These are phyloP conservation scores for Apolygus lucorum DNA, from an alignment of 1,140 invertebrate genomes.

Conservation along the genomic window DNA sequence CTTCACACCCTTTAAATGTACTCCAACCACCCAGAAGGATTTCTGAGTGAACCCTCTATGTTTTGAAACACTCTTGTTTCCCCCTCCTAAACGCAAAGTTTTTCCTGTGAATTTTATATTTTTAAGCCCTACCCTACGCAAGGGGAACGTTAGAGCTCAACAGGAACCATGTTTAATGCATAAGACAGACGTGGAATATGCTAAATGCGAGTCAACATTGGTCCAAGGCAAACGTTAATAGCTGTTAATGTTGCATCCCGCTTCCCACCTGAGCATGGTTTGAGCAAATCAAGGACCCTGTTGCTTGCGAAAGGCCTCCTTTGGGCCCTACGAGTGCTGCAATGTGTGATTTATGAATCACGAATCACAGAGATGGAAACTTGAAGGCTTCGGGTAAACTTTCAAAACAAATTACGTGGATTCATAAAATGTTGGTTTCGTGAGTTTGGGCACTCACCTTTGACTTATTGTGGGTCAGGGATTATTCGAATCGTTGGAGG, in stretches of 20 bases:
- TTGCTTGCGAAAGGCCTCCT: too few species aligned
- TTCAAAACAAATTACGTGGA: too few species aligned
- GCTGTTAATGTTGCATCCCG: background rate
- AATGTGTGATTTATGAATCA: too few species aligned
- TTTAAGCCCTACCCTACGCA: background rate
- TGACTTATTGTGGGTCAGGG: too few species aligned
- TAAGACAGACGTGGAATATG: background rate
- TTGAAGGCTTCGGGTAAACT: too few species aligned
- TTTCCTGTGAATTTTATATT: too few species aligned
- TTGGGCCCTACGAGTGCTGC: too few species aligned
- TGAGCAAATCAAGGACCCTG: background rate
- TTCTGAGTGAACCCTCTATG: background rate
- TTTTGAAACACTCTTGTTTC: background rate
- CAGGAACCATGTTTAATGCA: background rate
- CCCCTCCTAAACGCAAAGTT: background rate
- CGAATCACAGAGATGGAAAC: too few species aligned
- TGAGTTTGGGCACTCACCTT: too few species aligned
- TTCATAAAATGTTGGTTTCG: too few species aligned
- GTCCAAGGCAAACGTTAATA: background rate
- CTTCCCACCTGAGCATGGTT: background rate
- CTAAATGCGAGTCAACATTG: background rate
- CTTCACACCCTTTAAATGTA: background rate
- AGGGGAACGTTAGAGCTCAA: background rate
- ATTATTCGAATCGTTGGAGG: too few species aligned
- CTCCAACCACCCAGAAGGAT: background rate